phyloP scores from a whole-genome alignment of 2,888 invertebrate genomes.

The Plutella xylostella region DNA sequence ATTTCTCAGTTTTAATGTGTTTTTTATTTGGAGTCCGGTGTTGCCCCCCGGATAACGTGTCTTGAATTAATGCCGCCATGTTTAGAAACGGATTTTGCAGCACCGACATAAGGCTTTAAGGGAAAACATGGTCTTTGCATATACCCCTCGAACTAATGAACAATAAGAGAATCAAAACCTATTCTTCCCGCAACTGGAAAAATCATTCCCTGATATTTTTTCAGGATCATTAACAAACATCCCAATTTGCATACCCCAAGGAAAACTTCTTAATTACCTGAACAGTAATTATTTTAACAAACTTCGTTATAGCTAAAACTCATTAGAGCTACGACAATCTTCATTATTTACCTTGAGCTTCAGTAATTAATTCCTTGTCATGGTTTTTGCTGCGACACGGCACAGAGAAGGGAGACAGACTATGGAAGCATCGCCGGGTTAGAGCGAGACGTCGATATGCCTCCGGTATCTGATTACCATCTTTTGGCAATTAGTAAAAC shows the following conservation, averaged over 20 bases:
- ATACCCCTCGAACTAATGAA: too few relatives aligned
- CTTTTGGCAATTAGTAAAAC: conserved; percentile 74
- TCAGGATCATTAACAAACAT: conserved; percentile 39
- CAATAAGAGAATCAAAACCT: too few relatives aligned
- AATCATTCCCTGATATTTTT: too few relatives aligned
- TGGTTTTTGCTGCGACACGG: conserved; percentile 64
- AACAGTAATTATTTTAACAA: conserved; percentile 51
- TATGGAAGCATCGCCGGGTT: conserved; percentile 17
- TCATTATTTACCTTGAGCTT: conserved; percentile 68
- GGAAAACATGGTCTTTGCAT: too few relatives aligned
- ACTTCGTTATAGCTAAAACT: conserved; percentile 44
- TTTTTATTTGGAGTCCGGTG: background rate
- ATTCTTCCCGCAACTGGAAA: too few relatives aligned
- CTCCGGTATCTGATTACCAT: conserved; percentile 67
- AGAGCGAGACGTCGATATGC: conserved; percentile 35
- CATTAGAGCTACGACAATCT: conserved; percentile 65
- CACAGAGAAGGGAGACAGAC: conserved; percentile 30
- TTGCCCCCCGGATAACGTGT: background rate
- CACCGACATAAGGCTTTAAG: too few relatives aligned
- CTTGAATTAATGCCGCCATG: conserved; percentile 1
- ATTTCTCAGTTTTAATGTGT: conserved; percentile 29
- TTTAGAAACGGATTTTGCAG: too few relatives aligned
- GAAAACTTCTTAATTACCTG: conserved; percentile 60
- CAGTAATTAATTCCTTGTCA: conserved; percentile 69
- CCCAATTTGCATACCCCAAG: conserved; percentile 35